Evolutionary conservation across 2,888 invertebrate genomes (phyloP), one percentile per base, ranked within the genome.

Genomic region (Lasioglossum vierecki): DNA sequence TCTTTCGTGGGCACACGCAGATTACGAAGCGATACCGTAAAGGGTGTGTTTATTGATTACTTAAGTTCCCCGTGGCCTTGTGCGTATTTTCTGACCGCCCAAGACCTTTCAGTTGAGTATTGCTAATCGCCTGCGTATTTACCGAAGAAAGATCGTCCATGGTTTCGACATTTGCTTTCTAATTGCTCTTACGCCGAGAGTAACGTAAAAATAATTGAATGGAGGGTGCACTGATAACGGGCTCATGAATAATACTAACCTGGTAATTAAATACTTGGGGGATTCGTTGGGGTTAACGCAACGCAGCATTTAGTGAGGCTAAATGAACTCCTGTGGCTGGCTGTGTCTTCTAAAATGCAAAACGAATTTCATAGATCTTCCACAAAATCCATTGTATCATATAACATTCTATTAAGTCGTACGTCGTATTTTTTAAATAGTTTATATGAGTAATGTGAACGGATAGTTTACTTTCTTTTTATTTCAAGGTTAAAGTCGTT

Each of bases 1-100:
- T 90, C 88, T 81, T 88, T 83, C 80, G 82, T 60, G 66, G 74
- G 83, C 79, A 76, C 81, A 84, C 90, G 86, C 79, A 80, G 84
- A 88, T 90, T 88, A 83, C 80, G 76, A 68, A 75, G 83, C 79
- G 90, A 89, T 88, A 86, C 75, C 80, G 81, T 79, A 82, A 82
- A 80, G 83, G 78, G 84, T 60, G 84, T 75, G 88, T 82, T 89
- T 88, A 90, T 89, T 85, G 87, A 88, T 88, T 88, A 66, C 75
- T 35, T 35, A 39, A 85, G 73, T 81, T 44, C 53, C 46, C 63
- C 68, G 46, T 41, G 41, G 53, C 57, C 77, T 77, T 78, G 41
- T 68, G 39, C 73, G 73, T 84, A 75, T 80, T 83, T 86, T 84
- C 73, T 39, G 26, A 46, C 63, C 71, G 26, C 74, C 41, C 13